Evolutionary conservation across 2,797 vertebrate genomes (phyloP), one percentile per base, ranked within the genome.

Genomic region (Hafferia zeledoni): DNA sequence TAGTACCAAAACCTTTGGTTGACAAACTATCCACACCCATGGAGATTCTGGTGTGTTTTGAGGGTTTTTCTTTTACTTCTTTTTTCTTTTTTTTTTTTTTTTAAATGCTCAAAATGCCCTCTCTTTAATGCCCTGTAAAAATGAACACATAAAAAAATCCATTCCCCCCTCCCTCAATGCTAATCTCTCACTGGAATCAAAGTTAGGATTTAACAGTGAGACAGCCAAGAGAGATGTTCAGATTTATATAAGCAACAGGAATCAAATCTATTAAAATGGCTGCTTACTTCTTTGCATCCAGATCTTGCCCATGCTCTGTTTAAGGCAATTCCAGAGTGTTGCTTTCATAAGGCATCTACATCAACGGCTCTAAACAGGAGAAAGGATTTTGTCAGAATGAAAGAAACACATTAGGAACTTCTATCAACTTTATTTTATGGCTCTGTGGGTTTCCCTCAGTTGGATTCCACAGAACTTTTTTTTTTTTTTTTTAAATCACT

Each of bases 401-500:
- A 89, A 95, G 72, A 56, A 63, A 89, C 89, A 67, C 93, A 80
- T 80, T 80, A 43, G n/a, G 30, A 84, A 75, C 72, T 83, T 94
- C 76, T 96, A 46, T 87, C 78, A 90, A 71, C 41, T 92, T 94
- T 80, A 80, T 97, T 96, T 95, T 96, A 83, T 87, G 47, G 7
- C 87, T 95, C 87, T 94, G 83, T 90, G 90, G 82, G 80, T 41
- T 95, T 96, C 68, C 78, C 72, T 89, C 93, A 60, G 89, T 74
- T 95, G 89, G 85, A 93, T 82, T 86, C 83, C 5, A 3, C 3
- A 23, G 52, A 91, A 74, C 8, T 41, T 41, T 41, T 41, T 41
- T 41, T 41, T 39, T 39, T 39, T 41, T 41, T 41, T 41, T 41
- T 41, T 41, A 41, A 41, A 41, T 41, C 41, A 17, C 41, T 41